Conservation (phyloP, 23 tunicate species). For the Ciona savignyi region DNA sequence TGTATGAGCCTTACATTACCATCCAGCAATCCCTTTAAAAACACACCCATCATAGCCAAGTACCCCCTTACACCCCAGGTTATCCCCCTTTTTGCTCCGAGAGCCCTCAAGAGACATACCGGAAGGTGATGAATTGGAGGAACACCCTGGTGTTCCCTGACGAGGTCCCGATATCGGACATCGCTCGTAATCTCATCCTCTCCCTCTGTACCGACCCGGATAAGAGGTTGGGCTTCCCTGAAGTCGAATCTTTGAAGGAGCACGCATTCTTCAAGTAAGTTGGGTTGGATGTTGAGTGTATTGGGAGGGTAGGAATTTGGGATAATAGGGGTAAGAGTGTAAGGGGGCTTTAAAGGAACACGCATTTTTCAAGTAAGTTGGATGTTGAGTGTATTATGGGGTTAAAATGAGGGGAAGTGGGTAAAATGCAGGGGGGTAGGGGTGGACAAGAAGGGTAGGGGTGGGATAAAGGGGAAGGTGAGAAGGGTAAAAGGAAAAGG, state of each 20-base stretch:
- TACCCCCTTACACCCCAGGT: conserved; percentile 26
- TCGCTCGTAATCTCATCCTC: conserved; percentile 71
- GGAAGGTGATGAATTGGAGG: conserved; percentile 88
- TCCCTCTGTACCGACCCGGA: conserved; percentile 86
- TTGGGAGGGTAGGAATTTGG: not conserved
- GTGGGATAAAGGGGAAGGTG: too few species aligned
- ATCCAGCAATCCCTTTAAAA: too few species aligned
- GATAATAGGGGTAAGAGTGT: too few species aligned
- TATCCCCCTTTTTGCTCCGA: conserved; percentile 99
- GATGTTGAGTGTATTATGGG: too few species aligned
- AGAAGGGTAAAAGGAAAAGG: too few species aligned
- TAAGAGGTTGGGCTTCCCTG: conserved; percentile 54
- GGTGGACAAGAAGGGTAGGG: too few species aligned
- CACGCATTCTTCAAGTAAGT: conserved; percentile 82
- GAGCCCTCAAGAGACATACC: conserved; percentile 89
- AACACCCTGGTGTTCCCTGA: conserved; percentile 80
- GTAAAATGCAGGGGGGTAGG: too few species aligned
- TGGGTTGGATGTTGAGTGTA: too few species aligned
- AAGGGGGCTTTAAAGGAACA: too few species aligned
- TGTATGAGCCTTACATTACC: too few species aligned
- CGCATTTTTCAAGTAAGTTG: too few species aligned
- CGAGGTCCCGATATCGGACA: conserved; percentile 83
- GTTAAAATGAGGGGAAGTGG: too few species aligned
- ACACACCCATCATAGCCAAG: not conserved
- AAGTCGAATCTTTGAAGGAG: conserved; percentile 50